Conservation (phyloP, 2,797 vertebrate genomes). For the Parauchenoglanis punctatus region DNA sequence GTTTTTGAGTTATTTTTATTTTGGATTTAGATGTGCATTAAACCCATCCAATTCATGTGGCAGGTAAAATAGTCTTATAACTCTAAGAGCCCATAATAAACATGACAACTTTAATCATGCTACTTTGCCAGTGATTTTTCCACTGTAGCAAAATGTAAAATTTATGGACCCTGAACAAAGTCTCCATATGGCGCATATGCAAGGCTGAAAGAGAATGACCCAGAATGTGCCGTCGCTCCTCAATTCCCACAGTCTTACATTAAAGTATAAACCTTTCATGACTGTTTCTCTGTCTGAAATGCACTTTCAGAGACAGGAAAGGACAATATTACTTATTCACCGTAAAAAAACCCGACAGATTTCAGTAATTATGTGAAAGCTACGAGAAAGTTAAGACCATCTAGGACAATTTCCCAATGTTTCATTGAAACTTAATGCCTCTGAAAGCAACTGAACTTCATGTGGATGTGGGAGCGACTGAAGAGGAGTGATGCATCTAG, state of each 20-base stretch:
- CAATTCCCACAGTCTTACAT: constrained; percentile 44
- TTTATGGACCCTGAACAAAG: neutral
- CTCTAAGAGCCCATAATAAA: neutral
- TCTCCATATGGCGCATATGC: constrained; percentile 13
- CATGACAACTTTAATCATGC: neutral
- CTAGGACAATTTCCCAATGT: neutral
- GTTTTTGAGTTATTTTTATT: neutral
- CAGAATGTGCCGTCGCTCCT: constrained; percentile 24
- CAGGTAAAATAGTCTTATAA: neutral
- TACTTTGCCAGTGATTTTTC: neutral
- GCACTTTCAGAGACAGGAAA: constrained; percentile 31
- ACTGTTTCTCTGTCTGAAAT: constrained; percentile 48
- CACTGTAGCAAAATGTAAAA: constrained; percentile 5
- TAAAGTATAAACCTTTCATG: constrained; percentile 61
- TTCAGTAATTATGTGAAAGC: constrained; percentile 20
- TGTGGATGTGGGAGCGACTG: constrained; percentile 56
- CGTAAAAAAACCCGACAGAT: neutral
- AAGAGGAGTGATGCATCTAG: constrained; percentile 71
- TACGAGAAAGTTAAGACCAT: neutral
- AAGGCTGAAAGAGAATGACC: constrained; percentile 8
- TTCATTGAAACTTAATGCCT: neutral
- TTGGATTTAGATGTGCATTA: neutral
- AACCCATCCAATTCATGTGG: neutral
- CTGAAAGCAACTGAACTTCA: constrained; percentile 49
- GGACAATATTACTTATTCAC: constrained; percentile 48